Conservation (phyloP, 2,888 invertebrate species). For the Rhyacophila evoluta region DNA sequence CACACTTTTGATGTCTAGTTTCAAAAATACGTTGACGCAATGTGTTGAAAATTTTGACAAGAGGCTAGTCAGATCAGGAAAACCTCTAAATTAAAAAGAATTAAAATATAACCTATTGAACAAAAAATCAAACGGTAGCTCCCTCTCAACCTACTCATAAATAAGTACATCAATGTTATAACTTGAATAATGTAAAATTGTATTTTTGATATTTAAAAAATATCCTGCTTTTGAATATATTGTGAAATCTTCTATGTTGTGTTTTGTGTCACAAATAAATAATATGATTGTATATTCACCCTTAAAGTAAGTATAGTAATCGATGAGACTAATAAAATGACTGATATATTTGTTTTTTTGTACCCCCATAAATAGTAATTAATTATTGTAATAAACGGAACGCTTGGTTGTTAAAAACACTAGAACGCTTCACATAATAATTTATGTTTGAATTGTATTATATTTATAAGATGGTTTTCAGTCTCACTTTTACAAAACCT, state of each 20-base stretch:
- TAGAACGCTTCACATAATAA: too few relatives aligned
- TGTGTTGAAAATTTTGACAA: background rate
- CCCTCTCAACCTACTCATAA: constrained; percentile 27
- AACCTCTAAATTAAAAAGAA: too few relatives aligned
- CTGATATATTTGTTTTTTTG: constrained; percentile 38
- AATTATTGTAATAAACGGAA: too few relatives aligned
- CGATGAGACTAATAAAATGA: constrained; percentile 47
- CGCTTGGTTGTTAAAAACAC: too few relatives aligned
- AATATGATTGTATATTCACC: constrained; percentile 41
- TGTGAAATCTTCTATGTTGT: constrained; percentile 55
- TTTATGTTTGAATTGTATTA: too few relatives aligned
- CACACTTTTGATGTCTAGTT: too few relatives aligned
- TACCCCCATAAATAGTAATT: background rate
- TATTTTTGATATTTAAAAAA: constrained; percentile 56
- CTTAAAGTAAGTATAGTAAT: constrained; percentile 41
- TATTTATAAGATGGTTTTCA: too few relatives aligned
- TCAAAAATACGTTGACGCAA: too few relatives aligned
- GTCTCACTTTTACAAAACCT: too few relatives aligned
- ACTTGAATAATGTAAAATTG: constrained; percentile 47
- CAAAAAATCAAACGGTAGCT: constrained; percentile 41
- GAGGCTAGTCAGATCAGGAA: background rate
- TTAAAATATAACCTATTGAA: background rate
- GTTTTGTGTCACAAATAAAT: constrained; percentile 52
- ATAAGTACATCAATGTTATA: constrained; percentile 39
- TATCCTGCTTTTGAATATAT: constrained; percentile 54